Evolutionary conservation across 30 jellyfish, hydroid and myxozoan genomes (phyloP), one percentile per base, ranked within the genome.

Genomic region (Nemopilema nomurai): DNA sequence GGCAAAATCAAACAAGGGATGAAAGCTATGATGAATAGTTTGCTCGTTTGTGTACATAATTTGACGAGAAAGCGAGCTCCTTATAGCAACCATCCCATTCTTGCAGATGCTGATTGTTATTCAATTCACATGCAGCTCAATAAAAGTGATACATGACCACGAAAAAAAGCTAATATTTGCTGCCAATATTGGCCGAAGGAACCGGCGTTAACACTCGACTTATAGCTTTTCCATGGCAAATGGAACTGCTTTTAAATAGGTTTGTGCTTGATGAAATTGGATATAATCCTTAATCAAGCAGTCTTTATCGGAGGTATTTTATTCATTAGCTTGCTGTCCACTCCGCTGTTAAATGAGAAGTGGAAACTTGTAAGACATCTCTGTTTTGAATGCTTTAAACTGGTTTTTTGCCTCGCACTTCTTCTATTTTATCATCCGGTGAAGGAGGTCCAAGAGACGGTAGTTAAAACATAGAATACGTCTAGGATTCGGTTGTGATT

Each of bases 81-180:
- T 29, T 84, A 74, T 74, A 62, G 93, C 85, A 74, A 74, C 83
- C 28, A 49, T 74, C 30, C 18, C 65, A 67, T 20, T n/a, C 32
- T 6, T 19, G 78, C 93, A 84, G 85, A 84, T 84, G 93, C 64
- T 84, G 74, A 66, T 73, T 31, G 87, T 74, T 78, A 67, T 52
- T 71, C 84, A 84, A 84, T 74, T 84, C 93, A 26, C 93, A 84
- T 74, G 72, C 64, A 74, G 30, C 32, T 67, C 53, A 84, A 84
- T 84, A 30, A 67, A 84, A 84, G 66, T 1, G 82, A 8, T 49
- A 84, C 93, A 74, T 57, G 32, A 87, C 63, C 50, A 84, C 53
- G 87, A 76, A 28, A 23, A 49, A 29, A 25, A 51, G 87, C 84
- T 57, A 84, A 84, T 84, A 84, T 84, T 84, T 73, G 93, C 25